These are phyloP conservation scores for Marisa cornuarietis DNA, from an alignment of 1,140 invertebrate genomes.

Conservation along the genomic window DNA sequence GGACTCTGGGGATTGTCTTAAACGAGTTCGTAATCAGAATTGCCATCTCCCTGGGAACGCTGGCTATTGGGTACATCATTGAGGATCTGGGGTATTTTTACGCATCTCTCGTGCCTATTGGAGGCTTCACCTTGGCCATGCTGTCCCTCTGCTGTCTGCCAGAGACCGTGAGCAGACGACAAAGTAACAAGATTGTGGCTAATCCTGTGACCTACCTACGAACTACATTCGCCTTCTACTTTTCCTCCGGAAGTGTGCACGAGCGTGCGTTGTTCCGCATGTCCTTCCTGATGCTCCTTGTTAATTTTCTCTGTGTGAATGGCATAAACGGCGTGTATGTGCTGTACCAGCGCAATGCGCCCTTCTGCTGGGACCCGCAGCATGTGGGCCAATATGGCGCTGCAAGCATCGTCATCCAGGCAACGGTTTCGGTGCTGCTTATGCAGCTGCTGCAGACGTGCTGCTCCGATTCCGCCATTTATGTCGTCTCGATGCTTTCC, in stretches of 20 bases:
- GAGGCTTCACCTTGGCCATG: neutral
- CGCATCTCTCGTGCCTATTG: neutral
- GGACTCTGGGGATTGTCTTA: slow-evolving; percentile 7
- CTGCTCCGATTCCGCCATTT: neutral
- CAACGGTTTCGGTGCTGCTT: neutral
- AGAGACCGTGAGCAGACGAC: neutral
- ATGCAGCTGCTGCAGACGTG: neutral
- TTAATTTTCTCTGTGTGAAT: neutral
- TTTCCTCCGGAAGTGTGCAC: neutral
- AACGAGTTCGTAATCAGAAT: neutral
- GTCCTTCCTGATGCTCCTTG: neutral
- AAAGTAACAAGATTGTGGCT: neutral
- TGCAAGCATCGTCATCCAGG: neutral
- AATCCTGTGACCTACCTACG: neutral
- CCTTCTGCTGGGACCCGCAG: slow-evolving; percentile 23
- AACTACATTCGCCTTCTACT: slow-evolving; percentile 17
- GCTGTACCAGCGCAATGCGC: slow-evolving; percentile 7
- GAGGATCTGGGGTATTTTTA: neutral
- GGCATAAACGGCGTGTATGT: neutral
- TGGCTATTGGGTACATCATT: slow-evolving; percentile 3
- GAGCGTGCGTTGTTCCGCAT: slow-evolving; percentile 3
- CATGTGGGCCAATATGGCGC: slow-evolving; percentile 14
- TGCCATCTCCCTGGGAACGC: neutral
- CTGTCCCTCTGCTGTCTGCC: neutral
- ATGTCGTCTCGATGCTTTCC: neutral